Evolutionary conservation across 2,113 vertebrate genomes (phyloP).

Genomic region (Plotosus lineatus): DNA sequence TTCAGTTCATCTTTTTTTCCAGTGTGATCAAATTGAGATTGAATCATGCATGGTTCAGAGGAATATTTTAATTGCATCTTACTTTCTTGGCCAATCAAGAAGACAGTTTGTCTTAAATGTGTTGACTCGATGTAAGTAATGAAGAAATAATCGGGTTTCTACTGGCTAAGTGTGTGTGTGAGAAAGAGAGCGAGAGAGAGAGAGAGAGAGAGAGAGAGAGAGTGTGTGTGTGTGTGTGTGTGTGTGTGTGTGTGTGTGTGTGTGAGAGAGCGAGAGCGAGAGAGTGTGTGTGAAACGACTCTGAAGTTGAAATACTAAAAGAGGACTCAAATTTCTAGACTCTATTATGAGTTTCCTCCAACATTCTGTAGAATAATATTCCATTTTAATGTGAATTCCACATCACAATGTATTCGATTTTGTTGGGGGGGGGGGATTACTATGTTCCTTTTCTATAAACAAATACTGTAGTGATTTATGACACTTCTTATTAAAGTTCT

Average conservation of each 20-base stretch:
- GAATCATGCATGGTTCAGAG: neutral
- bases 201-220: too few relatives aligned
- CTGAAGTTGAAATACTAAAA: neutral
- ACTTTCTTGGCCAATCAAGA: neutral
- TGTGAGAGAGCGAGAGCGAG: too few relatives aligned
- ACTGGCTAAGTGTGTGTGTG: neutral
- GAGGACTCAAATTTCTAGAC: neutral
- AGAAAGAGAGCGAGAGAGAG: too few relatives aligned
- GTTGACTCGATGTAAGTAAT: neutral
- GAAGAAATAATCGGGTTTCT: neutral
- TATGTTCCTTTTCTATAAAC: neutral
- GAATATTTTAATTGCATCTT: conserved; percentile 4
- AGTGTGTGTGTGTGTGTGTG: too few relatives aligned
- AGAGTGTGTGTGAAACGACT: too few relatives aligned
- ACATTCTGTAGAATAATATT: neutral
- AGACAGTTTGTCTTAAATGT: neutral
- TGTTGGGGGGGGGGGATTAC: too few relatives aligned
- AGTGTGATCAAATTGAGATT: conserved; percentile 1
- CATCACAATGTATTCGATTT: neutral
- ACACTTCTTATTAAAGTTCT: neutral
- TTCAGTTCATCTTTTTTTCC: neutral
- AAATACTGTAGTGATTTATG: conserved; percentile 12
- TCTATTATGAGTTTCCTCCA: neutral
- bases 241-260: too few relatives aligned
- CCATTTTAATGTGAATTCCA: neutral